A percentile compares a stretch with the other conserved stretches of the same genome.
phyloP scores from a whole-genome alignment of 2,797 vertebrate species.

The Pipistrellus pygmaeus region DNA sequence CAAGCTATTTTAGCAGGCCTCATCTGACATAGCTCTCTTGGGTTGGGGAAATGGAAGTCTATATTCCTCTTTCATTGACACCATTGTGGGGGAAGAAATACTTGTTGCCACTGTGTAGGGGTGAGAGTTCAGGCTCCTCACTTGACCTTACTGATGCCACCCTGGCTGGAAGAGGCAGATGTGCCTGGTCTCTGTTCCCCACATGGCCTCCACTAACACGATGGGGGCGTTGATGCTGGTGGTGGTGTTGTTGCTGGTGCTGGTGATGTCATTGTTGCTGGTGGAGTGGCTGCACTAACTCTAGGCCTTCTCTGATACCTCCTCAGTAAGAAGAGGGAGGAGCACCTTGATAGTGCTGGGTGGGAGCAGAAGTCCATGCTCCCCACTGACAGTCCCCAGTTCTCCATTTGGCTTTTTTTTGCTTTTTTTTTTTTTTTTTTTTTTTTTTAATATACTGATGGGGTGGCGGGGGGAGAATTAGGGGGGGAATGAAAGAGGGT shows the following conservation, averaged over 20 bases:
- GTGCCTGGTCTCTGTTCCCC: background rate
- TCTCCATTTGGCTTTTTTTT: too few relatives aligned
- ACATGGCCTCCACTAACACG: background rate
- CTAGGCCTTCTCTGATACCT: background rate
- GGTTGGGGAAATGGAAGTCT: background rate
- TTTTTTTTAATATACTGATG: background rate
- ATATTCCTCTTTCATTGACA: background rate
- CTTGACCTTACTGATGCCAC: background rate
- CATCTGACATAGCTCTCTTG: background rate
- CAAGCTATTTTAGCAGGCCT: background rate
- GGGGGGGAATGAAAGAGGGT: rapidly evolving
- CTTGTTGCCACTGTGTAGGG: background rate
- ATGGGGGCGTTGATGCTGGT: background rate
- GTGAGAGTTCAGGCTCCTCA: background rate
- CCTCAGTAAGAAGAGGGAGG: background rate
- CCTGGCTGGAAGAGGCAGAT: background rate
- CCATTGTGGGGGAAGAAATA: background rate
- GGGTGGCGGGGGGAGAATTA: background rate
- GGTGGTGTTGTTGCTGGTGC: background rate
- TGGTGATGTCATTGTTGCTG: background rate
- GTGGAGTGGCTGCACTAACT: background rate
- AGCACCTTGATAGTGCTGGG: background rate
- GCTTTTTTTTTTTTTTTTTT: background rate
- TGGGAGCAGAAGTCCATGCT: background rate
- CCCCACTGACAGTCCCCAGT: too few relatives aligned